Percentiles rank a stretch among this genome's conserved stretches.
Conservation (phyloP, 2,113 vertebrate genomes). For the Semnopithecus entellus region DNA sequence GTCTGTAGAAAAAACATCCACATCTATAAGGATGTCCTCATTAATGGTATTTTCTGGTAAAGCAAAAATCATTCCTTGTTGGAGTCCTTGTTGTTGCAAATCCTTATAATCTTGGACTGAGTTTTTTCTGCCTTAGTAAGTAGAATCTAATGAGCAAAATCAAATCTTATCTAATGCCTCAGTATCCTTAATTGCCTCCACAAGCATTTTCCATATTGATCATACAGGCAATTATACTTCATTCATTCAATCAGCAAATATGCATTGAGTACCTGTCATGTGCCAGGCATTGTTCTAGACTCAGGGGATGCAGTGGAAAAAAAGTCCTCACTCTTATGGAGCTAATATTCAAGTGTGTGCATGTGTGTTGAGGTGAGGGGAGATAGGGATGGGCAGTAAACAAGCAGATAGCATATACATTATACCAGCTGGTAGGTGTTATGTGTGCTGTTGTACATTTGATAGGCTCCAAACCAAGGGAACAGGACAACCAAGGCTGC, state of each 20-base stretch:
- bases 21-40: background rate
- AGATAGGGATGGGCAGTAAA: background rate
- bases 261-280: background rate
- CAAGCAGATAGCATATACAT: background rate
- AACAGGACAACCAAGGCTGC: background rate
- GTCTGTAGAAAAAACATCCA: slow-evolving; percentile 41
- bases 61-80: slow-evolving; percentile 15
- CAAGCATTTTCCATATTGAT: background rate
- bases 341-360: background rate
- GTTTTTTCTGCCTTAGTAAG: background rate
- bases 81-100: background rate
- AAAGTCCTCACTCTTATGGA: background rate
- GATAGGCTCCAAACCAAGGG: background rate
- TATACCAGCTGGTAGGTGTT: background rate
- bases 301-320: background rate
- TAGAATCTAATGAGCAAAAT: background rate
- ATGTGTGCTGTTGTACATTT: background rate
- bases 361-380: background rate
- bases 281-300: background rate
- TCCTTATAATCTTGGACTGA: background rate
- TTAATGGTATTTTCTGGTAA: slow-evolving; percentile 32
- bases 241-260: background rate
- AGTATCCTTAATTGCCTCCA: background rate
- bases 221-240: background rate
- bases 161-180: background rate